Percentiles rank a stretch among this genome's conserved stretches.
Evolutionary conservation across 2,113 vertebrate genomes (phyloP).

Genomic region (Rhineura floridana): DNA sequence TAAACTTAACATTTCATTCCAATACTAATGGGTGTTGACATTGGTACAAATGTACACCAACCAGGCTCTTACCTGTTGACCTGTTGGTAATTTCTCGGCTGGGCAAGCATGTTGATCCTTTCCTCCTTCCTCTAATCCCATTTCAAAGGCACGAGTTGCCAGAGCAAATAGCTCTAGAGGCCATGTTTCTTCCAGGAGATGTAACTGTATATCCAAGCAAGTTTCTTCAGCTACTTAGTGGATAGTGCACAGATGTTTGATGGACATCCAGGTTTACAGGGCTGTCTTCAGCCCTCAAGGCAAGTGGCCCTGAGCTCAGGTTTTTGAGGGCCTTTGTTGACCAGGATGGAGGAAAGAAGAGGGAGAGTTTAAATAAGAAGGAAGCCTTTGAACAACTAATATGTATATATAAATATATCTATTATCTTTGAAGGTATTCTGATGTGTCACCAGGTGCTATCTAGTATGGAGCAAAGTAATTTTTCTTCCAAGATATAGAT

Average conservation of each 20-base stretch:
- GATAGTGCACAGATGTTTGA: neutral
- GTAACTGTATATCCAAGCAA: neutral
- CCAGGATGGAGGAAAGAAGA: neutral
- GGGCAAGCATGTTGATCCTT: slow-evolving; percentile 20
- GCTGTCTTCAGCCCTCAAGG: too few species aligned
- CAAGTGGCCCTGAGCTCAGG: neutral
- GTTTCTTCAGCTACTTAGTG: neutral
- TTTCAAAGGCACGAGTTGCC: neutral
- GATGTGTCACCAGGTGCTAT: slow-evolving; percentile 50
- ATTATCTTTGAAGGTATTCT: neutral
- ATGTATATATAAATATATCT: neutral
- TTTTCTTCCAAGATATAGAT: slow-evolving; percentile 57
- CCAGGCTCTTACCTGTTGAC: slow-evolving; percentile 46
- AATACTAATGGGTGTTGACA: neutral
- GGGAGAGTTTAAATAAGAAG: neutral
- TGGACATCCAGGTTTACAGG: neutral
- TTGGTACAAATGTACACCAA: neutral
- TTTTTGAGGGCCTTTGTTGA: neutral
- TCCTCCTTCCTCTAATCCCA: neutral
- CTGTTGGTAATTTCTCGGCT: slow-evolving; percentile 45
- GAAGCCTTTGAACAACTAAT: slow-evolving; percentile 63
- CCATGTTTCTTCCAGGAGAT: neutral
- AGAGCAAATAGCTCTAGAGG: neutral
- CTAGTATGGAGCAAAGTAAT: slow-evolving; percentile 48
- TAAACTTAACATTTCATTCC: neutral